Percentiles rank a stretch among this genome's conserved stretches.
Conservation (phyloP, 2,888 invertebrate species). For the Archaeoteleia sp. region DNA sequence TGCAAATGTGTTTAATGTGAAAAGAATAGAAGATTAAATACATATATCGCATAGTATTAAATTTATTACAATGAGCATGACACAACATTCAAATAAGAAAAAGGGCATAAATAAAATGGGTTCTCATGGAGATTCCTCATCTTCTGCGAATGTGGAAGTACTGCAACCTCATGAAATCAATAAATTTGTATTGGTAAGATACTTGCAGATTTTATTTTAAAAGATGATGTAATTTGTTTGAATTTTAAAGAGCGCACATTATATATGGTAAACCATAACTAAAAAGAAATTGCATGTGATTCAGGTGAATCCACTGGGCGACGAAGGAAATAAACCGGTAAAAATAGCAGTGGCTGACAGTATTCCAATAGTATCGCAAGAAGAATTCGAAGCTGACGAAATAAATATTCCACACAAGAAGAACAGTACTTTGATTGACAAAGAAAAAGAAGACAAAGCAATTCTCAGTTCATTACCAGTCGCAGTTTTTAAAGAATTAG, state of each 20-base stretch:
- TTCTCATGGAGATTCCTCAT: slow-evolving; percentile 59
- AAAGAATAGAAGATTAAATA: no score
- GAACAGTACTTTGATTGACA: slow-evolving; percentile 60
- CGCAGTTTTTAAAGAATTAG: slow-evolving; percentile 69
- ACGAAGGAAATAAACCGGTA: slow-evolving; percentile 72
- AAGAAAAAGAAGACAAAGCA: slow-evolving; percentile 70
- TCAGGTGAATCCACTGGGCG: slow-evolving; percentile 56
- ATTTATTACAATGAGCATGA: slow-evolving; percentile 47
- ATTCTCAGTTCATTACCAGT: slow-evolving; percentile 67
- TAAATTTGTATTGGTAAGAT: slow-evolving; percentile 69
- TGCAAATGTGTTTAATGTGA: background rate
- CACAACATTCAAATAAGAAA: slow-evolving; percentile 70
- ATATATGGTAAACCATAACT: background rate
- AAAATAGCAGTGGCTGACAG: slow-evolving; percentile 79
- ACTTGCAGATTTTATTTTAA: no score
- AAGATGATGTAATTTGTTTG: background rate
- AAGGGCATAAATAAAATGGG: slow-evolving; percentile 69
- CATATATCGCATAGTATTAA: no score
- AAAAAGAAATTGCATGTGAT: slow-evolving; percentile 2
- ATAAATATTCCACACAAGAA: slow-evolving; percentile 60
- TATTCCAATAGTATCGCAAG: slow-evolving; percentile 82
- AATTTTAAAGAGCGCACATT: background rate
- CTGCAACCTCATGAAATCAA: slow-evolving; percentile 67
- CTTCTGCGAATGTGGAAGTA: slow-evolving; percentile 60
- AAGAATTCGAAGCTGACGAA: slow-evolving; percentile 76